A percentile compares a stretch with the other conserved stretches of the same genome.
phyloP scores from a whole-genome alignment of 2,797 vertebrate genomes.

The Syngnathus rostellatus region DNA sequence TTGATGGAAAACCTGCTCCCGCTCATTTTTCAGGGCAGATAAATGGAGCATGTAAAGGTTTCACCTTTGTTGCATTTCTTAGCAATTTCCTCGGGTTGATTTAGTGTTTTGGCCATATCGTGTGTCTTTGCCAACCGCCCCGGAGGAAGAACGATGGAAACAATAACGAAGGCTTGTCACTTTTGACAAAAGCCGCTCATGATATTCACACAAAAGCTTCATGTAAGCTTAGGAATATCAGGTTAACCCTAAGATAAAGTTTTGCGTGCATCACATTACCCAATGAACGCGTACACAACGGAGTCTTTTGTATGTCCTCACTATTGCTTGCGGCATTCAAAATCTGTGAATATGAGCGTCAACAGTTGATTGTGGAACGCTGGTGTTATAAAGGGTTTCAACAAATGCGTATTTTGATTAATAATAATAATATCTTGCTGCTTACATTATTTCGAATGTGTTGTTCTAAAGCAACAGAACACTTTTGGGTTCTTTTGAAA shows the following conservation, averaged over 20 bases:
- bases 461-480: not conserved
- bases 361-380: not conserved
- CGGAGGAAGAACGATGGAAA: conserved; percentile 61
- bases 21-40: conserved; percentile 37
- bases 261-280: conserved; percentile 38
- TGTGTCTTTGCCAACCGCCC: conserved; percentile 41
- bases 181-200: conserved; percentile 64
- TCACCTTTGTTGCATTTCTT: conserved; percentile 39
- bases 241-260: conserved; percentile 55
- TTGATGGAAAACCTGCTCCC: conserved; percentile 53
- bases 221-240: conserved; percentile 38
- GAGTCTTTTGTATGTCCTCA: not conserved
- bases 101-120: conserved; percentile 44
- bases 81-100: conserved; percentile 38
- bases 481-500: not conserved
- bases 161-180: conserved; percentile 71
- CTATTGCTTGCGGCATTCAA: conserved; percentile 6
- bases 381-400: not conserved
- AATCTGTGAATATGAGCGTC: not conserved
- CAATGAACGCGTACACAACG: conserved; percentile 19
- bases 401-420: not conserved
- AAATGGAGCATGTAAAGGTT: conserved; percentile 41
- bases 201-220: conserved; percentile 57
- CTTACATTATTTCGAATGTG: not conserved
- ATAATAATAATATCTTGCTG: not conserved